Percentiles rank a stretch among this genome's conserved stretches.
These are phyloP conservation scores for Archilochus colubris DNA, from an alignment of 2,113 vertebrate genomes.

Conservation along the genomic window DNA sequence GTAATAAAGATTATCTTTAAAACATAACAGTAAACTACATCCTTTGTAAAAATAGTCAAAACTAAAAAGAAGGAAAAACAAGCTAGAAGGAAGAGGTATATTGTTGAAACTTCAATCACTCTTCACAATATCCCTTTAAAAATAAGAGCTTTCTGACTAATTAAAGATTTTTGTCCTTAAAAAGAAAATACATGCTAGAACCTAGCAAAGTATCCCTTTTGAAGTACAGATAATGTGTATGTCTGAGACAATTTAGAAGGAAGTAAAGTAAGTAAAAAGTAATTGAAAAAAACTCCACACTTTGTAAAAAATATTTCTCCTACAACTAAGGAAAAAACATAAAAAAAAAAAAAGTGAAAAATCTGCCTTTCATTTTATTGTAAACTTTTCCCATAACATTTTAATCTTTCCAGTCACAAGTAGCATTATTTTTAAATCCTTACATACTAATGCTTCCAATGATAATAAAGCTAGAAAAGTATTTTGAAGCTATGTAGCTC, in stretches of 20 bases:
- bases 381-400: neutral
- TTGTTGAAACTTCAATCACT: neutral
- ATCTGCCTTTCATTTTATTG: neutral
- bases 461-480: neutral
- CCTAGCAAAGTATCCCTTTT: neutral
- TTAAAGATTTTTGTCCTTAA: constrained; percentile 7
- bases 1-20: neutral
- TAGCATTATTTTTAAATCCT: neutral
- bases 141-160: neutral
- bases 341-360: neutral
- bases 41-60: neutral
- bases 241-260: neutral
- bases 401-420: neutral
- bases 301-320: neutral
- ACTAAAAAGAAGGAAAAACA: neutral
- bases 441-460: neutral
- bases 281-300: neutral
- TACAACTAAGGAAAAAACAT: neutral
- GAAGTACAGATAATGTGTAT: neutral
- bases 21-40: neutral
- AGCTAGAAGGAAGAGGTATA: neutral
- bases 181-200: neutral
- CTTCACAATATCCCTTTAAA: neutral
- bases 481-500: neutral
- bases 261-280: neutral